Base-by-base conservation (phyloP, 1,140 invertebrate genomes). In the Drosophila sucinea region DNA sequence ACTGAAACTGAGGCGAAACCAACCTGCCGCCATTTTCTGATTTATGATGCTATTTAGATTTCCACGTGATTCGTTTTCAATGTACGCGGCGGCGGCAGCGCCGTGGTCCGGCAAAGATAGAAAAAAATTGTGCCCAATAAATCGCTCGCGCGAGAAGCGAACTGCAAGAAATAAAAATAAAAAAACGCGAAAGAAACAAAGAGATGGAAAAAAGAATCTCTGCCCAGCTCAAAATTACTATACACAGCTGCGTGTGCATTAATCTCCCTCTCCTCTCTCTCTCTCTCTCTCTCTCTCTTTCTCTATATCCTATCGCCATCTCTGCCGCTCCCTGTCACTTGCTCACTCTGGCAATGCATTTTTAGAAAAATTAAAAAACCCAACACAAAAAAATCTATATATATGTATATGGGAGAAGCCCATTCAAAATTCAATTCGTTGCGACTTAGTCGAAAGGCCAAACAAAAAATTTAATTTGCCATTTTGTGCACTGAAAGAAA, bases 21-120 rank as follows among this genome's bases (percentile, higher is more conserved):
- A 86, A 86, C 83, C 83, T 86, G 83, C 83, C 83, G 83, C 85
- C 83, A 82, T 86, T 86, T 82, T 86, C 84, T 87, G 84, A 87
- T 87, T 87, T 87, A 87, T 87, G 84, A 90, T 85, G 84, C 84
- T 87, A 87, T 87, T 87, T 87, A 87, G 84, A 87, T 87, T 87
- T 87, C 56, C 83, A 86, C 84, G 83, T 86, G 83, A 86, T 86
- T 86, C 83, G 83, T 87, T 86, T 86, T 86, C 83, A 86, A 86
- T 86, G 83, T 72, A 79, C 76, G 84, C 82, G 35, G 47, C 72
- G 77, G 64, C 68, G 76, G 76, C 75, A 8, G n/a, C 23, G 44
- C 4, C 11, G 17, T 63, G 56, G 68, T 56, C 73, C 56, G 67
- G 66, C 76, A 80, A 80, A 86, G 84, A 87, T 86, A 86, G 72